phyloP scores from a whole-genome alignment of 2,888 invertebrate species.

The Apocheima hispidaria region DNA sequence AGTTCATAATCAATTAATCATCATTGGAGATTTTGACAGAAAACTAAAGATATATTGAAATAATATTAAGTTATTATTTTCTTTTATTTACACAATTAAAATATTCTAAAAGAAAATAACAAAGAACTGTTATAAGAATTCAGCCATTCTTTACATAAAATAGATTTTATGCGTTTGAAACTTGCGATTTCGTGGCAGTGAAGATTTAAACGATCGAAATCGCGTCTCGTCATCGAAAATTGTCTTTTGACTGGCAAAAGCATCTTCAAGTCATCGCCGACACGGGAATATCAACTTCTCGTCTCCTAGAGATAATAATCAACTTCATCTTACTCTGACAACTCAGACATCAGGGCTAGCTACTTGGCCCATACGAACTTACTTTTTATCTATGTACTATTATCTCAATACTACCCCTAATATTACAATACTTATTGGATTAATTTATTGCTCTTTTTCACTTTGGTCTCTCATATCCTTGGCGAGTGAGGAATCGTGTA shows the following conservation, averaged over 20 bases:
- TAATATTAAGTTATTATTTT: slow-evolving; percentile 17
- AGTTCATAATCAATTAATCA: slow-evolving; percentile 10
- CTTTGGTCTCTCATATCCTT: slow-evolving; percentile 79
- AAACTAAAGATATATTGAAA: too few species aligned
- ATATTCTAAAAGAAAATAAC: slow-evolving; percentile 2
- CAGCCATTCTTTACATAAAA: slow-evolving; percentile 24
- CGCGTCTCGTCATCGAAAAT: slow-evolving; percentile 50
- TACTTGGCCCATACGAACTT: too few species aligned
- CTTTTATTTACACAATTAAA: slow-evolving; percentile 19
- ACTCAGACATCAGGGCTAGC: too few species aligned
- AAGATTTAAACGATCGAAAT: slow-evolving; percentile 20
- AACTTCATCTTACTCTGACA: too few species aligned
- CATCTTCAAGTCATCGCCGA: slow-evolving; percentile 50
- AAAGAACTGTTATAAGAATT: slow-evolving; percentile 13
- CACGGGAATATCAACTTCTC: slow-evolving; percentile 34
- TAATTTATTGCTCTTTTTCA: slow-evolving; percentile 76
- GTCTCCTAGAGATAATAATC: slow-evolving; percentile 52
- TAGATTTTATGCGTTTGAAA: slow-evolving; percentile 6
- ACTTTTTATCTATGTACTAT: slow-evolving; percentile 58
- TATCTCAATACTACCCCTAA: slow-evolving; percentile 59
- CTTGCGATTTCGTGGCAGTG: slow-evolving; percentile 41
- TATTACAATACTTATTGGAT: slow-evolving; percentile 67
- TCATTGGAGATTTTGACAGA: slow-evolving; percentile 22
- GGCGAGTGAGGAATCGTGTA: slow-evolving; percentile 77
- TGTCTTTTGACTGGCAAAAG: slow-evolving; percentile 80